phyloP scores from a whole-genome alignment of 2,113 vertebrate genomes.

The Mystacornis crossleyi region DNA sequence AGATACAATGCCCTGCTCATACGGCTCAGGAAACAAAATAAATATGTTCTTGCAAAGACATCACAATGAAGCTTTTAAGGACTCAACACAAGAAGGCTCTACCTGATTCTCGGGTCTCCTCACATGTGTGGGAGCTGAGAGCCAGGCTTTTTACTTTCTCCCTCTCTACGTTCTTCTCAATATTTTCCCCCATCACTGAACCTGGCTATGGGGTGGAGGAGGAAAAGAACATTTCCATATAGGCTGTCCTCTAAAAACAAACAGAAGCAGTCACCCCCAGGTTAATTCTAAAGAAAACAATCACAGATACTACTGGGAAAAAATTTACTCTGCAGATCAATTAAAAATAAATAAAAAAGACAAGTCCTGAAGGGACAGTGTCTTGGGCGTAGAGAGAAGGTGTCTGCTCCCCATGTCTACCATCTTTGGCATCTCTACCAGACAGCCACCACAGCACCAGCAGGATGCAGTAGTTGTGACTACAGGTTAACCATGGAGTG shows the following conservation, averaged over 20 bases:
- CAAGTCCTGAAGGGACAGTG: not conserved
- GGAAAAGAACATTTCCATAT: not conserved
- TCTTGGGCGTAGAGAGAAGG: not conserved
- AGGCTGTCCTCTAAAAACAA: not conserved
- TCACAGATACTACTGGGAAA: not conserved
- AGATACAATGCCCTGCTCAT: conserved; percentile 70
- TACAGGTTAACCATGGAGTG: not conserved
- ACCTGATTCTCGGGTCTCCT: not conserved
- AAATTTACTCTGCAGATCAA: not conserved
- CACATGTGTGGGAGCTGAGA: not conserved
- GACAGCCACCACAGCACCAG: not conserved
- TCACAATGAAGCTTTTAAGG: conserved; percentile 70
- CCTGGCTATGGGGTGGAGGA: not conserved
- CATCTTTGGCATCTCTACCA: not conserved
- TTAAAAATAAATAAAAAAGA: not conserved
- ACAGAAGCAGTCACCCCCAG: not conserved
- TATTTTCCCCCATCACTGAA: not conserved
- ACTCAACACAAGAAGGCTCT: not conserved
- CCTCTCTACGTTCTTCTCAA: not conserved
- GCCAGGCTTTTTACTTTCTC: not conserved
- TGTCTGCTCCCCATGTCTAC: not conserved
- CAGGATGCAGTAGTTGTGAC: not conserved
- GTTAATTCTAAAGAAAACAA: not conserved
- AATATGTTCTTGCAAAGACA: conserved; percentile 58
- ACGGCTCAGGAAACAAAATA: conserved; percentile 74